Evolutionary conservation across 2,888 invertebrate species (phyloP).

Genomic region (Drosophila greeni): DNA sequence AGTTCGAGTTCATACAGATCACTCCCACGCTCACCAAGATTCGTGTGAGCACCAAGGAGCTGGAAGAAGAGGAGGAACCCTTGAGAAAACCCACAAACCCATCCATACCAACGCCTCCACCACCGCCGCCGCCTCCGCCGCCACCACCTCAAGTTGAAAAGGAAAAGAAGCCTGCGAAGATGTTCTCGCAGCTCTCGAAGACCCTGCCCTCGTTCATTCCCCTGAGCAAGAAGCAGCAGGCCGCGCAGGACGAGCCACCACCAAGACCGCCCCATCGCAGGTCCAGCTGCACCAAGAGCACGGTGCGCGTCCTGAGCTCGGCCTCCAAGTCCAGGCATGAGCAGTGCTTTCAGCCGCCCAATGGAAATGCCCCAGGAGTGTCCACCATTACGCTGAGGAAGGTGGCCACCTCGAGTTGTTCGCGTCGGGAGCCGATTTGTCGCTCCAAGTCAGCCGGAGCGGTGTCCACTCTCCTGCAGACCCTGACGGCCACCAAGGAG

Average conservation of each 20-base stretch:
- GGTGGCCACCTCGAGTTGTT: conserved; percentile 43
- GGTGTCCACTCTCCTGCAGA: conserved; percentile 63
- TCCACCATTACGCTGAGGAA: conserved; percentile 78
- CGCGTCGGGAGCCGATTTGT: conserved; percentile 73
- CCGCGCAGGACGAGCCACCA: conserved; percentile 77
- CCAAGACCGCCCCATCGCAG: conserved; percentile 88
- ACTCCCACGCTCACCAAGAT: conserved; percentile 89
- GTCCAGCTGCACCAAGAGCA: conserved; percentile 83
- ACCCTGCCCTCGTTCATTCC: conserved; percentile 81
- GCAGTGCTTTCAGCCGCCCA: conserved; percentile 76
- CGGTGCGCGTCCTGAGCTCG: conserved; percentile 81
- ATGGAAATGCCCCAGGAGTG: conserved; percentile 61
- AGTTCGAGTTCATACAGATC: conserved; percentile 90
- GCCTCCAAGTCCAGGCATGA: conserved; percentile 70
- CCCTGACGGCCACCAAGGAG: conserved; percentile 60
- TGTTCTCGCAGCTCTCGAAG: conserved; percentile 82
- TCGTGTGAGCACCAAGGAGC: conserved; percentile 83
- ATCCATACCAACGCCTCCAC: conserved; percentile 16
- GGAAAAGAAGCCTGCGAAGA: conserved; percentile 60
- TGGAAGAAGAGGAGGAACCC: conserved; percentile 56
- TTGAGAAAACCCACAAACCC: conserved; percentile 18
- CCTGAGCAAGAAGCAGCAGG: conserved; percentile 79
- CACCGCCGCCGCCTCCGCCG: conserved; percentile 23
- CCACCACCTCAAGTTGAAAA: conserved; percentile 3
- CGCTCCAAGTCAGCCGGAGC: conserved; percentile 78